Conservation (phyloP, 2,888 invertebrate species). For the Notodromas monacha region DNA sequence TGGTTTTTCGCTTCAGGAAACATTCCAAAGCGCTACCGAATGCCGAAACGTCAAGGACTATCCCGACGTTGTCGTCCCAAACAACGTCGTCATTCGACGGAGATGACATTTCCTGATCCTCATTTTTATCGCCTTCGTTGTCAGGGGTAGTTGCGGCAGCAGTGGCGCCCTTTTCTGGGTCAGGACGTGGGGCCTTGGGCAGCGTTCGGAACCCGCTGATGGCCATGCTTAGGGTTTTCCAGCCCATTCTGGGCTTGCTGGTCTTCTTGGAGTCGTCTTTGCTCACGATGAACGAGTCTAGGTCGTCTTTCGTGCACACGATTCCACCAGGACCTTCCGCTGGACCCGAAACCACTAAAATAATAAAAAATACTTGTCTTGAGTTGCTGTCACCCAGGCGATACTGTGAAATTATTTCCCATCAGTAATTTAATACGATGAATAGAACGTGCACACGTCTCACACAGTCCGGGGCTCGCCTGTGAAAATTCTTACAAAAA, state of each 20-base stretch:
- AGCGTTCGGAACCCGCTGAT: neutral
- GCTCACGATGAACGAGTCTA: neutral
- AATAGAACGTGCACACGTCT: too few relatives aligned
- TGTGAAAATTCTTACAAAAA: too few relatives aligned
- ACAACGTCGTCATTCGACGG: too few relatives aligned
- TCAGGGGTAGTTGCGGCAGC: neutral
- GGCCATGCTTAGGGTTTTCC: neutral
- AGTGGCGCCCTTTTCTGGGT: neutral
- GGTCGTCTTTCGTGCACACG: neutral
- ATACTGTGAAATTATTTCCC: too few relatives aligned
- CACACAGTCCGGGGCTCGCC: too few relatives aligned
- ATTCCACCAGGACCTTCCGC: too few relatives aligned
- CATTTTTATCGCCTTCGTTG: neutral
- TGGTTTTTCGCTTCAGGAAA: neutral
- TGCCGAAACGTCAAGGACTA: neutral
- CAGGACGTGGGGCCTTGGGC: neutral
- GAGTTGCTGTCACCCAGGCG: too few relatives aligned
- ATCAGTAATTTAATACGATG: too few relatives aligned
- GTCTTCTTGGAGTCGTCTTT: neutral
- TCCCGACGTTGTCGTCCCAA: slow-evolving; percentile 1
- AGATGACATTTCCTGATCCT: too few relatives aligned
- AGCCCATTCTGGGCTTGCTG: neutral
- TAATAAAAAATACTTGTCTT: too few relatives aligned
- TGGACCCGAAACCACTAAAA: too few relatives aligned
- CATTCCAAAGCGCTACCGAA: neutral